A percentile compares a stretch with the other conserved stretches of the same genome.
Evolutionary conservation across 2,113 vertebrate genomes (phyloP).

Genomic region (Psophia crepitans): DNA sequence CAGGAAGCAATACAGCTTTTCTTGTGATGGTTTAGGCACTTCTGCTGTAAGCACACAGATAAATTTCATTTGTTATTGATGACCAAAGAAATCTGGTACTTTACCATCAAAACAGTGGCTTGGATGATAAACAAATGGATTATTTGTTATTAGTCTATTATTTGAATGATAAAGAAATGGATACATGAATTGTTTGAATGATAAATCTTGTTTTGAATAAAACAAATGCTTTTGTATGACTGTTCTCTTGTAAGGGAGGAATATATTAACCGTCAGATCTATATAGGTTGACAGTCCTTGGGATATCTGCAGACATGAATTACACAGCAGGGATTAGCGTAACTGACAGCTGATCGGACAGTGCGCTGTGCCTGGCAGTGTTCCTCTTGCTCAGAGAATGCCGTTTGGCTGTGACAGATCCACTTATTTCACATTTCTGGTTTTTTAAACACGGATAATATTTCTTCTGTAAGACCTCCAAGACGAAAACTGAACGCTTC

Average conservation of each 20-base stretch:
- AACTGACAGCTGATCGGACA: not conserved
- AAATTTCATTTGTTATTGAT: not conserved
- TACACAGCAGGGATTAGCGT: not conserved
- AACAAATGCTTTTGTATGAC: not conserved
- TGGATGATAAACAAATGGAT: not conserved
- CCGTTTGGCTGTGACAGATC: not conserved
- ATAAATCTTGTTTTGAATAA: not conserved
- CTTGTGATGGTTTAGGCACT: not conserved
- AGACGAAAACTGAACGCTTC: not conserved
- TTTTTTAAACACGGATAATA: constrained; percentile 28
- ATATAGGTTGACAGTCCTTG: not conserved
- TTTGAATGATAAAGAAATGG: not conserved
- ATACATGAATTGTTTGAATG: not conserved
- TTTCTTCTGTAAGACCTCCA: not conserved
- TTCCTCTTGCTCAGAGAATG: not conserved
- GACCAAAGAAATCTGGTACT: not conserved
- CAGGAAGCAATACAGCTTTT: not conserved
- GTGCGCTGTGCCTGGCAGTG: not conserved
- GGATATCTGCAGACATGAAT: not conserved
- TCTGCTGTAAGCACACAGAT: not conserved
- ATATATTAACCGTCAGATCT: not conserved
- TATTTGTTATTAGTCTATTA: not conserved
- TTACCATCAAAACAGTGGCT: not conserved
- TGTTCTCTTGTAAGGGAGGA: not conserved
- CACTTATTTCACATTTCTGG: not conserved